These are phyloP conservation scores for Leptinotarsa juncta DNA, from an alignment of 2,888 invertebrate species.

Conservation along the genomic window DNA sequence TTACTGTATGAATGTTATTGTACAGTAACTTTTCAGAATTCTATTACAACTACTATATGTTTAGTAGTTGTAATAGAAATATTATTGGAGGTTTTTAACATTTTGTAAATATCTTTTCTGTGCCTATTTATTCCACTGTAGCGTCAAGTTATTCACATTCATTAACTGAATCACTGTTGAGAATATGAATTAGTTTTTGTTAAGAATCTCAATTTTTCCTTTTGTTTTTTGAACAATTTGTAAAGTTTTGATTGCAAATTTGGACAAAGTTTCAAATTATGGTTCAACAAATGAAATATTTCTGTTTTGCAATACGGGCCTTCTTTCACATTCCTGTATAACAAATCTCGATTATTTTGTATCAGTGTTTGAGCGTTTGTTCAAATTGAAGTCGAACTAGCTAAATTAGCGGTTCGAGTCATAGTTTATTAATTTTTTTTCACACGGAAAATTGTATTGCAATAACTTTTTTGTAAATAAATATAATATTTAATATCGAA, in stretches of 20 bases:
- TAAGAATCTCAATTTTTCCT: constrained; percentile 10
- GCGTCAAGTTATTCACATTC: constrained; percentile 14
- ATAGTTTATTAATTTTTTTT: constrained; percentile 19
- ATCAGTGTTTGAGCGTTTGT: background rate
- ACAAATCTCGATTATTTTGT: constrained; percentile 1
- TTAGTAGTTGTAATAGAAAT: constrained; percentile 47
- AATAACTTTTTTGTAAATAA: constrained; percentile 33
- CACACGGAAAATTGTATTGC: constrained; percentile 27
- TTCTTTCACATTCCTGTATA: background rate
- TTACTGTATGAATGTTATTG: constrained; percentile 59
- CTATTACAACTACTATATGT: constrained; percentile 49
- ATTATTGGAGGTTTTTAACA: constrained; percentile 33
- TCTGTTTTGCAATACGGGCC: background rate
- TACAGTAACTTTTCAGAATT: constrained; percentile 57
- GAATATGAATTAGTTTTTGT: background rate
- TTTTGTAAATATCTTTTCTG: constrained; percentile 36
- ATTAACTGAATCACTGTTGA: constrained; percentile 10
- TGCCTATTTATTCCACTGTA: constrained; percentile 34
- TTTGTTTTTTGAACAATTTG: background rate
- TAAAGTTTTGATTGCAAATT: background rate
- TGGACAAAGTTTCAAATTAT: background rate
- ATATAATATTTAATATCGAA: constrained; percentile 31
- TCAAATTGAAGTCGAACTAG: background rate
- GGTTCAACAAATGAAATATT: background rate
- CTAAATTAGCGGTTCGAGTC: background rate